A percentile compares a stretch with the other conserved stretches of the same genome.
phyloP scores from a whole-genome alignment of 2,113 vertebrate species.

The Paralichthys olivaceus region DNA sequence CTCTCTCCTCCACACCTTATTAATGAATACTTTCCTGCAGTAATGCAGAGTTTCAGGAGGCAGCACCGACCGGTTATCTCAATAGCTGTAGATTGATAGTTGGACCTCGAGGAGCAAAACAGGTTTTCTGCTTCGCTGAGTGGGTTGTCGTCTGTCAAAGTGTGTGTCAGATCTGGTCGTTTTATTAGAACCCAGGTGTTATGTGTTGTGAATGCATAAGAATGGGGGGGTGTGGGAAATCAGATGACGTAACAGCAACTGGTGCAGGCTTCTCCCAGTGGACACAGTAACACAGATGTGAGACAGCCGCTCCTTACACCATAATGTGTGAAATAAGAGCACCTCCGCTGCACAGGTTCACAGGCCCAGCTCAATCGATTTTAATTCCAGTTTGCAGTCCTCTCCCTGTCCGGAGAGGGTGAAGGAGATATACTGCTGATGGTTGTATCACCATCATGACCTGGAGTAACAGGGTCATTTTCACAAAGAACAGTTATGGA shows the following conservation, averaged over 20 bases:
- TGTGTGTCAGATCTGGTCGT: background rate
- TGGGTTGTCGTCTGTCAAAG: conserved; percentile 13
- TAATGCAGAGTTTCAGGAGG: conserved; percentile 20
- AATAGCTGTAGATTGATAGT: conserved; percentile 9
- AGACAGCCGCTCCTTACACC: conserved; percentile 22
- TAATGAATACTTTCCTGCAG: conserved; percentile 23
- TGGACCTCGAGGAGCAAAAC: background rate
- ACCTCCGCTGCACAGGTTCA: conserved; percentile 24
- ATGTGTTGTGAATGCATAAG: conserved; percentile 13
- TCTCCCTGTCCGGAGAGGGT: conserved; percentile 31
- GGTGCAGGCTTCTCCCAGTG: conserved; percentile 18
- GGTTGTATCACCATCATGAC: background rate
- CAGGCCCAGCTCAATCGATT: conserved; percentile 34
- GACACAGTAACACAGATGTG: conserved; percentile 22
- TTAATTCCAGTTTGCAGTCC: conserved; percentile 47
- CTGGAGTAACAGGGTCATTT: conserved; percentile 9
- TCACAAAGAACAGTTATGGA: background rate
- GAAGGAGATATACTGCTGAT: conserved; percentile 15
- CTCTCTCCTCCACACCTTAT: conserved; percentile 1
- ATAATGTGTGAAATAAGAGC: conserved; percentile 16
- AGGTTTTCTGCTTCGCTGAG: conserved; percentile 1
- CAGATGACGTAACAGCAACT: conserved; percentile 9
- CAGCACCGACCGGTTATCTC: conserved; percentile 22
- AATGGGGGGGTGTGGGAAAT: too few species aligned
- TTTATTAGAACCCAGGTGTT: conserved; percentile 11